Evolutionary conservation across 2,888 invertebrate species (phyloP), one percentile per base, ranked within the genome.

Genomic region (Sphecodes monilicornis): DNA sequence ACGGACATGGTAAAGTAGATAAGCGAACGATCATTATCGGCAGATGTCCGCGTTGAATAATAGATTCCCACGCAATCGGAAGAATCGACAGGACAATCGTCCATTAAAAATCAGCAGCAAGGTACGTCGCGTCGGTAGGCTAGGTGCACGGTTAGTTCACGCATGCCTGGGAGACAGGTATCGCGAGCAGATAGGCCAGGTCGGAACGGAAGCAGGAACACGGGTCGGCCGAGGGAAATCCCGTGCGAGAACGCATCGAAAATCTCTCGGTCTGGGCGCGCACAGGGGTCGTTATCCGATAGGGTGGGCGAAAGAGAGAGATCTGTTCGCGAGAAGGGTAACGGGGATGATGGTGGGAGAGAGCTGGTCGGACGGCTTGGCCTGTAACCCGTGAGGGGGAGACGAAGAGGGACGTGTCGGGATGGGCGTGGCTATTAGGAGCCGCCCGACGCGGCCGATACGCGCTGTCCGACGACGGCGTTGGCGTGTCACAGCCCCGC

Each of bases 231-330:
- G 16, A 36, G 74, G 82, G 82, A 80, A 80, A 83, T 83, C 43
- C 57, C 66, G 11, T 22, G 79, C 71, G 22, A 32, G 60, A 75
- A n/a, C 41, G 54, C 41, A n/a, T 32, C 46, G 72, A 84, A 76
- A 84, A 85, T 85, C 84, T 71, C 46, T 32, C 66, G 26, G 66
- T 66, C 66, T 29, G 74, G 66, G 69, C 60, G 74, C 32, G 50
- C 75, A 66, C 75, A 71, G 87, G 86, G 90, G 91, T 91, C 90
- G 91, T 91, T 90, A 91, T 88, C 85, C 90, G 88, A 86, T 86
- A 89, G 91, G 88, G 90, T 86, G 81, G 36, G 43, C 69, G 54
- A 64, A n/a, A 68, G 36, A 54, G 69, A 54, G 39, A 50, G 41
- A 69, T 18, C 22, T 8, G 5, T 13, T 1, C 26, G 57, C 26